A percentile compares a stretch with the other conserved stretches of the same genome.
Conservation (phyloP, 2,888 invertebrate species). For the Eupeodes luniger region DNA sequence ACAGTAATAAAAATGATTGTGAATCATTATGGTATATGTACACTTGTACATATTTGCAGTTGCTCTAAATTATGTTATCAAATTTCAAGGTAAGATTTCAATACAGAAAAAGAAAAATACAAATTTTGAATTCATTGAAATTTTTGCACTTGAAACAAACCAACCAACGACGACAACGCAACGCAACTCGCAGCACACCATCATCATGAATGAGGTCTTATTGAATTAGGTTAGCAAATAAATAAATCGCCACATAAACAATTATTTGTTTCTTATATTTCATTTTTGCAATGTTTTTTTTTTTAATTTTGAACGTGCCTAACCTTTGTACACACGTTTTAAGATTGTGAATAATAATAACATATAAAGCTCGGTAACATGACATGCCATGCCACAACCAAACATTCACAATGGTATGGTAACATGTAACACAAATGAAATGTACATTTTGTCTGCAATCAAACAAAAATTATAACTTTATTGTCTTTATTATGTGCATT, state of each 20-base stretch:
- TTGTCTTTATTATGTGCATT: constrained; percentile 59
- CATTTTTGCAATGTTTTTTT: background rate
- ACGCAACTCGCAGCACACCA: background rate
- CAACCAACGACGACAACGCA: background rate
- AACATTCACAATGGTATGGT: constrained; percentile 21
- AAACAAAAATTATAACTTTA: constrained; percentile 27
- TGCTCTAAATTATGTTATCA: constrained; percentile 40
- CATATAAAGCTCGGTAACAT: constrained; percentile 43
- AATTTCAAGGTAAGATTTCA: constrained; percentile 31
- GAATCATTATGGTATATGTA: background rate
- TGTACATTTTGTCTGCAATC: constrained; percentile 22
- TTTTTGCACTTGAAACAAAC: constrained; percentile 60
- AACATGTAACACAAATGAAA: constrained; percentile 13
- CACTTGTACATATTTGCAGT: background rate
- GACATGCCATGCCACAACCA: constrained; percentile 16
- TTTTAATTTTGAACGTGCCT: constrained; percentile 25
- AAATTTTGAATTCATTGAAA: constrained; percentile 47
- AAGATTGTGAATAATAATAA: constrained; percentile 36
- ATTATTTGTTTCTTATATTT: background rate
- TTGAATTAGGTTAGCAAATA: constrained; percentile 40
- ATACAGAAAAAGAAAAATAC: background rate
- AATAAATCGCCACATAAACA: constrained; percentile 39
- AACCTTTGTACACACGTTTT: constrained; percentile 24
- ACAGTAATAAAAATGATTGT: constrained; percentile 10
- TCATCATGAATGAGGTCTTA: background rate